A percentile compares a stretch with the other conserved stretches of the same genome.
Conservation (phyloP, 2,797 vertebrate genomes). For the Yasuhikotakia modesta region DNA sequence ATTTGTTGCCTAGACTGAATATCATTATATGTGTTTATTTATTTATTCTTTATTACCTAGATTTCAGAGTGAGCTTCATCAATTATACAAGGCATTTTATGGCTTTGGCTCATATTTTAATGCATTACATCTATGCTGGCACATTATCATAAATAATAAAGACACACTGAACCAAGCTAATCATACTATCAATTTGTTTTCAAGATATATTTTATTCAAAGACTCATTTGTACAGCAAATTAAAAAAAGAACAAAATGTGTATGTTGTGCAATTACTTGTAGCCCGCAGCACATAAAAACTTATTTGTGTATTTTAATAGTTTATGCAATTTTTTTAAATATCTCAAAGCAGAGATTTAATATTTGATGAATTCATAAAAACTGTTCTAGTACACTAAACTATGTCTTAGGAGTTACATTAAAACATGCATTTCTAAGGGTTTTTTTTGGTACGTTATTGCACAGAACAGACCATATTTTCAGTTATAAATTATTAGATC, state of each 20-base stretch:
- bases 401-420: constrained; percentile 27
- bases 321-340: constrained; percentile 49
- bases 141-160: constrained; percentile 55
- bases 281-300: constrained; percentile 48
- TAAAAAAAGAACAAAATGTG: constrained; percentile 39
- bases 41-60: constrained; percentile 42
- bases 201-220: constrained; percentile 61
- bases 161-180: constrained; percentile 39
- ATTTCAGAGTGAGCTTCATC: constrained; percentile 41
- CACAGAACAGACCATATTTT: no score
- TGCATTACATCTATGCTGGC: constrained; percentile 38
- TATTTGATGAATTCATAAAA: constrained; percentile 55
- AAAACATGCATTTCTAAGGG: neutral
- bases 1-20: constrained; percentile 25
- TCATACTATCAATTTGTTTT: constrained; percentile 51
- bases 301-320: constrained; percentile 53
- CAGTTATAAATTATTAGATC: no score
- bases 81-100: constrained; percentile 53
- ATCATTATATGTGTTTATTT: constrained; percentile 38
- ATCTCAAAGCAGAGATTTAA: constrained; percentile 53
- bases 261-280: constrained; percentile 49
- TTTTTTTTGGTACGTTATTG: no score
- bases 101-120: constrained; percentile 46
- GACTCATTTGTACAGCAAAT: constrained; percentile 54
- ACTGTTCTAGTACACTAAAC: constrained; percentile 27